phyloP scores from a whole-genome alignment of 2,888 invertebrate species.

The Onthophagus sagittarius region DNA sequence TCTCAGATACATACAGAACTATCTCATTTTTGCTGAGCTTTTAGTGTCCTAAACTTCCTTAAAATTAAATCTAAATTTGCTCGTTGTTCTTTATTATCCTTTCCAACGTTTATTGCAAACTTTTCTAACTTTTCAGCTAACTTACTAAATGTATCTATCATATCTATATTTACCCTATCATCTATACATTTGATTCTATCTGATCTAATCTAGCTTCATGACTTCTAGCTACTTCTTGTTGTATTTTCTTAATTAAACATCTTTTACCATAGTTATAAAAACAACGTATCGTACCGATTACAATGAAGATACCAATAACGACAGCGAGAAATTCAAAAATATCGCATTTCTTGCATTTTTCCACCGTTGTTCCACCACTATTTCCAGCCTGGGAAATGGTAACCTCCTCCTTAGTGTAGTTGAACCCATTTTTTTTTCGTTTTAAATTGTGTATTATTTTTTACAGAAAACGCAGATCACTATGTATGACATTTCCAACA shows the following conservation, averaged over 20 bases:
- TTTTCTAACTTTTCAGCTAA: too few species aligned
- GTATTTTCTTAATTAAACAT: background rate
- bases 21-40: too few species aligned
- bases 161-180: too few species aligned
- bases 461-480: background rate
- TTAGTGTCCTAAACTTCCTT: too few species aligned
- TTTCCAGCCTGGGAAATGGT: background rate
- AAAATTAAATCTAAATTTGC: too few species aligned
- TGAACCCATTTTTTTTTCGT: background rate
- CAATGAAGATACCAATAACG: background rate
- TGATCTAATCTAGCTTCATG: too few species aligned
- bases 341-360: background rate
- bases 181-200: too few species aligned
- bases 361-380: background rate
- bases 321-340: background rate
- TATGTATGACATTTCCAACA: too few species aligned
- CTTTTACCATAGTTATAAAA: background rate
- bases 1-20: too few species aligned
- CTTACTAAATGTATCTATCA: too few species aligned
- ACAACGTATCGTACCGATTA: background rate
- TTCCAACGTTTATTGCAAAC: too few species aligned
- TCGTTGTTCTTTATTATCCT: too few species aligned
- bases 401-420: background rate
- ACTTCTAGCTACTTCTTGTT: background rate
- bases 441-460: background rate